Conservation (phyloP, 2,797 vertebrate species). For the Cyclura pinguis region DNA sequence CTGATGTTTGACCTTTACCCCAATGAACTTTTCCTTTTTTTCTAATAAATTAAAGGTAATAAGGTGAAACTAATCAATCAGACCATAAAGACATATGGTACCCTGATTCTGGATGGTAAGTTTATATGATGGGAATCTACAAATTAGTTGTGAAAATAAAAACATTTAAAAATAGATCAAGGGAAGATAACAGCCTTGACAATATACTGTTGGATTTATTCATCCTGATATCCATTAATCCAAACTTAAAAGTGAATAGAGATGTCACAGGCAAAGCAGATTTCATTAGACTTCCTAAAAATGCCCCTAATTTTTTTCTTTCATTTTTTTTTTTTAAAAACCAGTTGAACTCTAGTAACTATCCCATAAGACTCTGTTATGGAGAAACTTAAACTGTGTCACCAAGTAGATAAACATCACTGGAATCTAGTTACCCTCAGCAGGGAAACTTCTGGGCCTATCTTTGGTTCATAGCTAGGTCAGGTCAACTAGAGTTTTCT, state of each 20-base stretch:
- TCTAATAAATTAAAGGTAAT: conserved; percentile 72
- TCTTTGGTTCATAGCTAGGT: conserved; percentile 72
- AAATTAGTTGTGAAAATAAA: conserved; percentile 74
- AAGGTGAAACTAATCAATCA: conserved; percentile 76
- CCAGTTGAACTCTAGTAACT: conserved; percentile 31
- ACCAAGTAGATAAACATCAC: conserved; percentile 72
- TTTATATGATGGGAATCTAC: conserved; percentile 64
- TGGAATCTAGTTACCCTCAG: conserved; percentile 70
- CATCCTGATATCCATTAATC: conserved; percentile 45
- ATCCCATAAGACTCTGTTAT: conserved; percentile 62
- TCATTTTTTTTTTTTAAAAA: conserved; percentile 26
- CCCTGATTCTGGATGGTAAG: conserved; percentile 54
- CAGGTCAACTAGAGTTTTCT: conserved; percentile 71
- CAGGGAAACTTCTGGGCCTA: conserved; percentile 63
- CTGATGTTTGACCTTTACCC: conserved; percentile 58
- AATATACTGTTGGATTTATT: conserved; percentile 69
- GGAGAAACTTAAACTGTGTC: conserved; percentile 65
- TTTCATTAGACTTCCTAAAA: conserved; percentile 56
- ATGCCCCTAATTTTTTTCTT: conserved; percentile 4
- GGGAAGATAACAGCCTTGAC: conserved; percentile 65
- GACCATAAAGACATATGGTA: conserved; percentile 69
- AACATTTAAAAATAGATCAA: conserved; percentile 69
- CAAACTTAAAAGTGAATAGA: conserved; percentile 60
- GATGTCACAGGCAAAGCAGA: conserved; percentile 42
- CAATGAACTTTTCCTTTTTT: conserved; percentile 57